These are phyloP conservation scores for Heteropelma amictum DNA, from an alignment of 2,888 invertebrate genomes.

Conservation along the genomic window DNA sequence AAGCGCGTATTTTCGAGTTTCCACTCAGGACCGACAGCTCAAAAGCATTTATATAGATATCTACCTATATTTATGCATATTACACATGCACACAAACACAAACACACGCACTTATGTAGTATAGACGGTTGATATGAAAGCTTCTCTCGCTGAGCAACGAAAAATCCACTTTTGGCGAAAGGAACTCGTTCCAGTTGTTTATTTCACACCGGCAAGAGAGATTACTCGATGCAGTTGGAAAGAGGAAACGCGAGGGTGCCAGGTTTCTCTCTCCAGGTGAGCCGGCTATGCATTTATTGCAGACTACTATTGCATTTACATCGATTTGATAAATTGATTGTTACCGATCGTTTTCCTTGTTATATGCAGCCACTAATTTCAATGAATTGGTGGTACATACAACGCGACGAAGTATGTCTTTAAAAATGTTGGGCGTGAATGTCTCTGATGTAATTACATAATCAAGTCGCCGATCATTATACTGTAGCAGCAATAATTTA, in stretches of 20 bases:
- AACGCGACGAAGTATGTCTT: too few species aligned
- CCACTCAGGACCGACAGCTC: conserved; percentile 45
- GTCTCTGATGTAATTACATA: too few species aligned
- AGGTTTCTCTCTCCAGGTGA: not conserved
- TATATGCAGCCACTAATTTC: not conserved
- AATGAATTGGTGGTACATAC: too few species aligned
- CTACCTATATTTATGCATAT: too few species aligned
- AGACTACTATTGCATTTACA: not conserved
- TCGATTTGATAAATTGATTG: conserved; percentile 31
- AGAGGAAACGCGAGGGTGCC: not conserved
- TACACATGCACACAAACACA: too few species aligned
- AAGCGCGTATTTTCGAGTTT: conserved; percentile 60
- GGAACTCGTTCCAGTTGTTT: conserved; percentile 45
- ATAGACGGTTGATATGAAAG: too few species aligned
- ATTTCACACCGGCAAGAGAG: conserved; percentile 20
- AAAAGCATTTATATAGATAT: not conserved
- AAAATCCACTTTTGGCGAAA: conserved; percentile 43
- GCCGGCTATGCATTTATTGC: conserved; percentile 27
- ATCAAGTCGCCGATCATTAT: too few species aligned
- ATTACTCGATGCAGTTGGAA: not conserved
- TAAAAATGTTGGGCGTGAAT: too few species aligned
- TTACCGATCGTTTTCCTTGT: not conserved
- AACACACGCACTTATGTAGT: too few species aligned
- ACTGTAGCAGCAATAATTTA: too few species aligned
- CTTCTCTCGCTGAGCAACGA: too few species aligned